Percentiles rank a stretch among this genome's conserved stretches.
phyloP scores from a whole-genome alignment of 2,797 vertebrate genomes.

The Lerista edwardsae region DNA sequence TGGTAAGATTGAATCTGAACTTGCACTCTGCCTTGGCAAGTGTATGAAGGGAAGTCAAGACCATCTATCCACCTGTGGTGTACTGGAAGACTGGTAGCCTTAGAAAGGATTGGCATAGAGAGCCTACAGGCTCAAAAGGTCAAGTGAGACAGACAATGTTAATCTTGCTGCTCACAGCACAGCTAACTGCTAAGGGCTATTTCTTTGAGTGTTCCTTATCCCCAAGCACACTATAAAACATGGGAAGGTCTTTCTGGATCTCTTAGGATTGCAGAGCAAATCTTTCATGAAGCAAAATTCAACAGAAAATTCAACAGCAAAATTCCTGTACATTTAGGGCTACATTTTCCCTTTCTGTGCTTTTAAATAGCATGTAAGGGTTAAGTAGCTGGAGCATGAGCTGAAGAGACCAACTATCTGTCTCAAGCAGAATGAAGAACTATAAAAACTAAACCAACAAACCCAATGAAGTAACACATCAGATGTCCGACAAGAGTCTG shows the following conservation, averaged over 20 bases:
- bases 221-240: not conserved
- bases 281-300: not conserved
- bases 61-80: not conserved
- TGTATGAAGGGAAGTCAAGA: not conserved
- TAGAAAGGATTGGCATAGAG: slow-evolving; percentile 10
- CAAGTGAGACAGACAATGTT: slow-evolving; percentile 12
- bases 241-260: not conserved
- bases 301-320: not conserved
- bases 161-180: not conserved
- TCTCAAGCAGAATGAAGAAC: slow-evolving; percentile 5
- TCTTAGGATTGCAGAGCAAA: not conserved
- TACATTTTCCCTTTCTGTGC: not conserved
- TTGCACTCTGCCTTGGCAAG: not conserved
- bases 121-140: slow-evolving; percentile 11
- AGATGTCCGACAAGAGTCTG: not conserved
- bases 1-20: not conserved
- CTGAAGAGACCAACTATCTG: not conserved
- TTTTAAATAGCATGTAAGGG: not conserved
- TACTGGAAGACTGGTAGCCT: not conserved
- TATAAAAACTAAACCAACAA: not conserved
- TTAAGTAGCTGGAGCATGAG: not conserved
- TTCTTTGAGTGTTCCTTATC: not conserved
- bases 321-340: not conserved
- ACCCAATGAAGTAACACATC: not conserved
- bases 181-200: not conserved